These are phyloP conservation scores for Amphipoea lucens DNA, from an alignment of 2,888 invertebrate genomes.

Conservation along the genomic window DNA sequence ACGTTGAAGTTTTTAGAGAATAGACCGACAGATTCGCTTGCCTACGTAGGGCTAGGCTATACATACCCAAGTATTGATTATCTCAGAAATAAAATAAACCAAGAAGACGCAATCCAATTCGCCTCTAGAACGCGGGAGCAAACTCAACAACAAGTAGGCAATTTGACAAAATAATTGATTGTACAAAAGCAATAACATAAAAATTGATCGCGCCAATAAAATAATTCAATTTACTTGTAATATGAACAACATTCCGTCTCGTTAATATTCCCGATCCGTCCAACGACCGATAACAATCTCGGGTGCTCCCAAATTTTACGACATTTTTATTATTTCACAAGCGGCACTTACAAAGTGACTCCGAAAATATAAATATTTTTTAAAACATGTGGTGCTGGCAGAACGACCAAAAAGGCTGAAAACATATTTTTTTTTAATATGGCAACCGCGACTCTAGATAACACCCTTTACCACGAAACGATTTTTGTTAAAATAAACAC, in stretches of 20 bases:
- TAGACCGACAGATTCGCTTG: neutral
- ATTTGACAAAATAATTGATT: constrained; percentile 42
- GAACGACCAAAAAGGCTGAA: constrained; percentile 55
- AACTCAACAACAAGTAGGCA: constrained; percentile 17
- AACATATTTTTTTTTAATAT: constrained; percentile 54
- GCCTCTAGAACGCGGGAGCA: constrained; percentile 10
- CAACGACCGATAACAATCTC: constrained; percentile 65
- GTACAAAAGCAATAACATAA: constrained; percentile 59
- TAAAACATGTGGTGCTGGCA: constrained; percentile 64
- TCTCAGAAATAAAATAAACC: neutral
- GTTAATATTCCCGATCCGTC: constrained; percentile 67
- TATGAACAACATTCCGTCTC: constrained; percentile 58
- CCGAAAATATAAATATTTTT: constrained; percentile 67
- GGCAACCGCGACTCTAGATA: constrained; percentile 60
- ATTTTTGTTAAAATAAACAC: constrained; percentile 59
- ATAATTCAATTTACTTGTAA: constrained; percentile 69
- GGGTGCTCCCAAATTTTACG: constrained; percentile 68
- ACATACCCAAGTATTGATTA: too few species aligned
- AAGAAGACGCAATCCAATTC: constrained; percentile 6
- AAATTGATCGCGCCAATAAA: constrained; percentile 67
- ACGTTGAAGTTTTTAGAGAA: neutral
- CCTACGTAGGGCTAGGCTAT: neutral
- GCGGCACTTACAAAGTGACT: constrained; percentile 71
- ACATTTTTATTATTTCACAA: constrained; percentile 68
- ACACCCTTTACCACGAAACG: constrained; percentile 61